Conservation (phyloP, 2,797 vertebrate species). For the Lacerta bilineata region DNA sequence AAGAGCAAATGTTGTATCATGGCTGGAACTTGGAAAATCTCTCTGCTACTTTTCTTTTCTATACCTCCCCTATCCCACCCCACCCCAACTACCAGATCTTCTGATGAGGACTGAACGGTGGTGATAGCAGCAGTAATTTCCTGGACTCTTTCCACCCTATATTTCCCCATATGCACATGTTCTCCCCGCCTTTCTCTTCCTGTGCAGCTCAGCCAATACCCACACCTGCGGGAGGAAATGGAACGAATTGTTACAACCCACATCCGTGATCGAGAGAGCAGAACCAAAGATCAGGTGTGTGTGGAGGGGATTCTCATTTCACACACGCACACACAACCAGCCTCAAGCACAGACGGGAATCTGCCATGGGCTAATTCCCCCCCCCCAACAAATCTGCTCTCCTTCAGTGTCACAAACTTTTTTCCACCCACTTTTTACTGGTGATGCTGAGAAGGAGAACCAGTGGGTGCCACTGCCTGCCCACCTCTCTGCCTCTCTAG, state of each 20-base stretch:
- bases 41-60: conserved; percentile 55
- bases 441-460: too few species aligned
- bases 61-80: conserved; percentile 45
- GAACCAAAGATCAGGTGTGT: conserved; percentile 93
- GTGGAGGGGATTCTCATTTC: neutral
- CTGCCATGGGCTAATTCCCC: too few species aligned
- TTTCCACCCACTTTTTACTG: too few species aligned
- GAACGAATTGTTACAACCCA: conserved; percentile 97
- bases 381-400: too few species aligned
- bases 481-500: too few species aligned
- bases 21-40: conserved; percentile 68
- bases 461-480: too few species aligned
- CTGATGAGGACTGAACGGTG: neutral
- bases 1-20: neutral
- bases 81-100: neutral
- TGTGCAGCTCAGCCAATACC: conserved; percentile 96
- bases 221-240: conserved; percentile 96
- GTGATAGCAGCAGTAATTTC: too few species aligned
- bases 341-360: too few species aligned
- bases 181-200: conserved; percentile 69
- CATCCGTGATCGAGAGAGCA: conserved; percentile 94
- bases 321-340: neutral
- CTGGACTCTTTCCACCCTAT: neutral
- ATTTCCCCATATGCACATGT: conserved; percentile 76
- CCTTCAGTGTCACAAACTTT: too few species aligned